Evolutionary conservation across 2,113 vertebrate genomes (phyloP).

Genomic region (Dipodomys stephensi): DNA sequence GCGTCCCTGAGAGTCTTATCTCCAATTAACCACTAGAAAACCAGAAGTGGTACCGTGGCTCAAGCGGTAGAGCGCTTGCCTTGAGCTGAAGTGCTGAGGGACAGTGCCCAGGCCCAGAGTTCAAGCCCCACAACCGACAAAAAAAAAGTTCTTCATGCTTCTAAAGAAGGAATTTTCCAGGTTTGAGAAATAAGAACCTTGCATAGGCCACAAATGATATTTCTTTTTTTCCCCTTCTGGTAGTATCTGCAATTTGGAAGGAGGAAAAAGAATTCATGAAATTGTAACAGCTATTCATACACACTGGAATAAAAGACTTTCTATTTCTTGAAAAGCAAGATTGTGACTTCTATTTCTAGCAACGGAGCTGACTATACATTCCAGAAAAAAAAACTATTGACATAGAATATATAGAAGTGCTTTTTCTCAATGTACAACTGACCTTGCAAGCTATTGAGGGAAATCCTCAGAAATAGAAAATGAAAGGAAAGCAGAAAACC

Average conservation of each 20-base stretch:
- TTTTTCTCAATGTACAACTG: conserved; percentile 46
- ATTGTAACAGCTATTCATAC: neutral
- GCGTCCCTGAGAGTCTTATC: too few species aligned
- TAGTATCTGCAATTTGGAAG: neutral
- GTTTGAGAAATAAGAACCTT: neutral
- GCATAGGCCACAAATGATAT: neutral
- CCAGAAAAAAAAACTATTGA: neutral
- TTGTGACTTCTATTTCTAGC: conserved; percentile 56
- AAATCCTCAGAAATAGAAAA: conserved; percentile 63
- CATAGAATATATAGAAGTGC: conserved; percentile 30
- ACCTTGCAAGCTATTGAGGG: conserved; percentile 48
- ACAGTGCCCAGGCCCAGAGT: too few species aligned
- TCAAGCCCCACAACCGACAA: too few species aligned
- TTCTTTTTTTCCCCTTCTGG: neutral
- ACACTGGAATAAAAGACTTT: neutral
- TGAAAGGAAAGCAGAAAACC: conserved; percentile 51
- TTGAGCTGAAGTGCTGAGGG: too few species aligned
- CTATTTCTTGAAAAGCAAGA: conserved; percentile 29
- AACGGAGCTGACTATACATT: conserved; percentile 43
- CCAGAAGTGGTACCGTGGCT: too few species aligned
- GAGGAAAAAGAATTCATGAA: neutral
- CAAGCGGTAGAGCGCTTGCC: too few species aligned
- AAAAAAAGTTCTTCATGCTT: too few species aligned
- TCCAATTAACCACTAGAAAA: too few species aligned
- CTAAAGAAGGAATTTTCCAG: neutral